Base-by-base conservation (phyloP, 2,113 vertebrate genomes). In the Strix aluco region DNA sequence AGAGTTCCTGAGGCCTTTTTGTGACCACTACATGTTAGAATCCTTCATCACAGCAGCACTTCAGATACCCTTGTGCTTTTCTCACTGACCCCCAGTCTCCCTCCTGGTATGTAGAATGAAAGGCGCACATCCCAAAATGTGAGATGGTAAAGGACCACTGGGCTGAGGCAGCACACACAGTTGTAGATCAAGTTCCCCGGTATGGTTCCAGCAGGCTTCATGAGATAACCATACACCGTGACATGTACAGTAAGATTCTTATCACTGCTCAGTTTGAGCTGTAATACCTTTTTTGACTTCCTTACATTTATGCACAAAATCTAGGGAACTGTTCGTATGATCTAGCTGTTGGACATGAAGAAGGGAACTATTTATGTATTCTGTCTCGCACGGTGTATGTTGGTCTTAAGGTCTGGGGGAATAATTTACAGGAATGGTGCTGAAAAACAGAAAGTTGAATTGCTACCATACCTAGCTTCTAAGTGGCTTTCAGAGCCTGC, bases 271-370 rank as follows among this genome's bases (percentile, higher is more conserved):
- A 16, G 16, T 73, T 88, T 49, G 58, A 58, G 27, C 34, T 40
- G 2, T 18, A 47, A 15, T 47, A n/a, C 3, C 10, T 66, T 15
- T 69, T 61, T 52, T 38, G 8, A 30, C 27, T 83, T 67, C 5
- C 3, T 65, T 38, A 15, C 0, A 0, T 54, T 70, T 51, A 4
- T 44, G 14, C 1, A 2, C 27, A 63, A 82, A 72, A 49, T 57
- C 7, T 52, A 14, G n/a, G 10, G 42, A 54, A 13, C 44, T 16
- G 3, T 58, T 90, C 30, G 9, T 88, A 4, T 58, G 40, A 8
- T 66, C 17, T 9, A 38, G 9, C 34, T 65, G 11, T 62, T 71
- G 44, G 27, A 54, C 13, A 2, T 23, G 14, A 69, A 29, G 40
- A 69, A 55, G 22, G 22, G 27, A 61, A 10, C 21, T 34, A 8